Base-by-base conservation (phyloP, 2,113 vertebrate genomes). In the Hippocampus zosterae region DNA sequence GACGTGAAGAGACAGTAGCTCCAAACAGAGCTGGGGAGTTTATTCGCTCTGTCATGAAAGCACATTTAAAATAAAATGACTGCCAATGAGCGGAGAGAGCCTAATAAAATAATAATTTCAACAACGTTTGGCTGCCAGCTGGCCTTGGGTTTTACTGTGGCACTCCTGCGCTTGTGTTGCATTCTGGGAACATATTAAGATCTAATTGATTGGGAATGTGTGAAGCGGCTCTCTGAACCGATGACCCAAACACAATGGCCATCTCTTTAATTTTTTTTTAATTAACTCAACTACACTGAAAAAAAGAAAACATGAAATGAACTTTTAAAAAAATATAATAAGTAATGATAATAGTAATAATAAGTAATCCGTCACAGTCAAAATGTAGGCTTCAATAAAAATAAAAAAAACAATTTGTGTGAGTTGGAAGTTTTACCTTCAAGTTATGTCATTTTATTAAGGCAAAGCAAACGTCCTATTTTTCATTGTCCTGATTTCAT, bases 131-230 rank as follows among this genome's bases (percentile, higher is more conserved):
- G 57, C 57, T 29, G 57, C 57, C 57, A 60, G 57, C 57, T 33
- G 57, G 27, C 57, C 27, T 33, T 18, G 6, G 27, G 6, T 60
- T 55, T 33, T 60, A 60, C 57, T 60, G 13, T 33, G 25, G 56
- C 9, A 59, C 25, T 29, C 13, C 13, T 59, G 56, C 5, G 27
- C 57, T 60, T 60, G 15, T 18, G 15, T 60, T 60, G 57, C 57
- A 60, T 60, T 60, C 57, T 60, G 57, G 57, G 57, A 60, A 60
- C 57, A 33, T 29, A 60, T 60, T 60, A 60, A 33, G 15, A 60
- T 15, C 57, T 60, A 60, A 60, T 60, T 60, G 57, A 2, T 18
- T 33, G 57, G 27, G 25, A 60, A 33, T 33, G 57, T 60, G 27
- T 33, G 27, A 33, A 19, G 27, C 7, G 27, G 25, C 9, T 60